Base-by-base conservation (phyloP, 2,888 invertebrate genomes). In the Tetrapedia diversipes region DNA sequence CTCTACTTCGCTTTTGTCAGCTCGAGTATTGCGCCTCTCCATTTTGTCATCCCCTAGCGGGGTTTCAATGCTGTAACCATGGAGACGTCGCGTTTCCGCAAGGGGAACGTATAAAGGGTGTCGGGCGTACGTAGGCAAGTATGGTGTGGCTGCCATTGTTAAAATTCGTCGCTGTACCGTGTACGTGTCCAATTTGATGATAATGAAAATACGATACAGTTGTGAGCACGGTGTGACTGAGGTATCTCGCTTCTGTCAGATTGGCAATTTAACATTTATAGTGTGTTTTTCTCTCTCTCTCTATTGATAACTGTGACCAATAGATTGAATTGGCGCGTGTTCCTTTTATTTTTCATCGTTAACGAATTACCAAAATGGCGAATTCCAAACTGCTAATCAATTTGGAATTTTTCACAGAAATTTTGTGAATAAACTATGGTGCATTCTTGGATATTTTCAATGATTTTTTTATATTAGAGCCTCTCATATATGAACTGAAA, bases 11-110 rank as follows among this genome's bases (percentile, higher is more conserved):
- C 88, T 86, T 87, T 87, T 87, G 83, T 87, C 80, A 69, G 83
- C 51, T 77, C 72, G 81, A 85, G 85, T 86, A 89, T 88, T 88
- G 87, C 83, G 87, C 84, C 86, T 88, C 90, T 89, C 91, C 91
- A 91, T 91, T 91, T 91, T 91, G 91, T 91, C 90, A 90, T 89
- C 89, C 90, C 90, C 88, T 87, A 81, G 85, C 79, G 81, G 84
- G 89, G 89, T 90, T 90, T 91, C 91, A 89, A 88, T 90, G 90
- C 89, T 91, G 91, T 91, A 91, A 90, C 91, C 91, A 91, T 91
- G 91, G 91, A 86, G 89, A 90, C 88, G 87, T 89, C 87, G 89
- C 87, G 89, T 89, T 89, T 87, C 86, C 88, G 86, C 88, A 86
- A 84, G 87, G 88, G 88, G 87, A 86, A 86, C 86, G 86, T 86